phyloP scores from a whole-genome alignment of 2,797 vertebrate species.

The Acanthiza pusilla region DNA sequence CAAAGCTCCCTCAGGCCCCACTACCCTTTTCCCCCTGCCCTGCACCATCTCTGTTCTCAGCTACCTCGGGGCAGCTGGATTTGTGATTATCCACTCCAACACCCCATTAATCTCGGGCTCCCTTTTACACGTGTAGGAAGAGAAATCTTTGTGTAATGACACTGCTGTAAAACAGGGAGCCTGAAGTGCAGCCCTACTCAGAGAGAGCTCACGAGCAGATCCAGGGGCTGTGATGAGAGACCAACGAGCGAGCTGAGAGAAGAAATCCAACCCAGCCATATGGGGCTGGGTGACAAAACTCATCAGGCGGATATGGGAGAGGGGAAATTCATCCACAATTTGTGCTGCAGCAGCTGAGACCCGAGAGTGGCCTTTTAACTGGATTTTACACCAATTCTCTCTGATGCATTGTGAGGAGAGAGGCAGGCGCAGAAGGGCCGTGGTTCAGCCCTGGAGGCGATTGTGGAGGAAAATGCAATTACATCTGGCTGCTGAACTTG shows the following conservation, averaged over 20 bases:
- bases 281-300: constrained; percentile 39
- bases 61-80: constrained; percentile 54
- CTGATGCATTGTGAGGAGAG: constrained; percentile 30
- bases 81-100: constrained; percentile 44
- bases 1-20: constrained; percentile 14
- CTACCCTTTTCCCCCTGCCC: not conserved
- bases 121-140: constrained; percentile 8
- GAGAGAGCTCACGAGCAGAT: not conserved
- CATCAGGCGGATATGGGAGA: not conserved
- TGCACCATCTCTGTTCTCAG: not conserved
- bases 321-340: constrained; percentile 19
- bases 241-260: not conserved
- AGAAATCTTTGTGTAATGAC: not conserved
- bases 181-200: not conserved
- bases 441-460: constrained; percentile 45
- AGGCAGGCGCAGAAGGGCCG: constrained; percentile 28
- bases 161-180: constrained; percentile 10
- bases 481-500: constrained; percentile 64
- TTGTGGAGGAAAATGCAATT: constrained; percentile 77
- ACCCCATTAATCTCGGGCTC: constrained; percentile 48
- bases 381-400: constrained; percentile 63
- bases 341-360: constrained; percentile 31
- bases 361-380: constrained; percentile 42
- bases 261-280: constrained; percentile 24
- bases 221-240: not conserved